phyloP scores from a whole-genome alignment of 2,797 vertebrate genomes.

The Microctenopoma steveboyesi region DNA sequence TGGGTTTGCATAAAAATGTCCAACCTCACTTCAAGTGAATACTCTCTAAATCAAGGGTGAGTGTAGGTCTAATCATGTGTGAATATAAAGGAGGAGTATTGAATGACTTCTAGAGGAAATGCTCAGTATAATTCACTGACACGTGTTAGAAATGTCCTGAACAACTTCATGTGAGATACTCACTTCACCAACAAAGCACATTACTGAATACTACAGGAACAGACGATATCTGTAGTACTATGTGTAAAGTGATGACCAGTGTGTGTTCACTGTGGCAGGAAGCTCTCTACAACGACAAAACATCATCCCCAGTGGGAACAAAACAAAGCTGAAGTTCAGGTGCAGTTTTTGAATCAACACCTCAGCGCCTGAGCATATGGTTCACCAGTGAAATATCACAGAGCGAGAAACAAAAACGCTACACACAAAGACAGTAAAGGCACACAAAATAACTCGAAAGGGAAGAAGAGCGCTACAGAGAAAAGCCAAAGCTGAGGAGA shows the following conservation, averaged over 20 bases:
- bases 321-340: background rate
- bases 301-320: background rate
- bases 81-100: background rate
- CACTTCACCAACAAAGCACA: background rate
- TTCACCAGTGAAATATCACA: background rate
- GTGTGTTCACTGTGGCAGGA: background rate
- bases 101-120: background rate
- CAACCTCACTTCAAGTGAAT: slow-evolving; percentile 5
- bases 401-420: background rate
- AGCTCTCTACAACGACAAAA: background rate
- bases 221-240: background rate
- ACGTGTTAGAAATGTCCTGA: background rate
- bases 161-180: too few species aligned
- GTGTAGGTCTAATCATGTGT: slow-evolving; percentile 7
- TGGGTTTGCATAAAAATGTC: background rate
- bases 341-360: background rate
- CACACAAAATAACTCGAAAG: background rate
- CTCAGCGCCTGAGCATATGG: background rate
- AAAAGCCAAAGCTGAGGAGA: too few species aligned
- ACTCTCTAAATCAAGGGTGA: background rate
- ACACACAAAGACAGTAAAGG: background rate
- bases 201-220: background rate
- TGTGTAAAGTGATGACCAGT: too few species aligned
- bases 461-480: background rate
- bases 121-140: slow-evolving; percentile 1